These are phyloP conservation scores for Otis tarda DNA, from an alignment of 2,113 vertebrate species.

Conservation along the genomic window DNA sequence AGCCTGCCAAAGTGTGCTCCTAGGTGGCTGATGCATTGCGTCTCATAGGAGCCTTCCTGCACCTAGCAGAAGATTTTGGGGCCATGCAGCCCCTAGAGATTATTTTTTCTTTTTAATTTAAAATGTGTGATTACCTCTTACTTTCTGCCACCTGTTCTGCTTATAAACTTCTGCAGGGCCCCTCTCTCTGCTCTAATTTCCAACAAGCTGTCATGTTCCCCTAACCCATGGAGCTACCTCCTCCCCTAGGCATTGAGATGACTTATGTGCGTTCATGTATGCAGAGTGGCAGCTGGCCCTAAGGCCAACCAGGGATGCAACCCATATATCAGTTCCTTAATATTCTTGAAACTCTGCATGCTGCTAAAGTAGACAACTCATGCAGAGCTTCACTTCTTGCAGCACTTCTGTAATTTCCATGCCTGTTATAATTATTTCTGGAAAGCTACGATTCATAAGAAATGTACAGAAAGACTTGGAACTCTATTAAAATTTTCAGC, in stretches of 20 bases:
- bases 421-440: neutral
- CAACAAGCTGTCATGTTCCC: conserved; percentile 31
- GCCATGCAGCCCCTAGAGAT: neutral
- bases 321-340: neutral
- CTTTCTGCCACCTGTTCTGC: conserved; percentile 37
- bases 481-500: neutral
- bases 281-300: conserved; percentile 29
- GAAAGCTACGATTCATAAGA: neutral
- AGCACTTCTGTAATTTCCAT: neutral
- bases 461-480: neutral
- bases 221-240: neutral
- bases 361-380: neutral
- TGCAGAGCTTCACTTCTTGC: neutral
- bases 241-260: conserved; percentile 3
- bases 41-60: neutral
- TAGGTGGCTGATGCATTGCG: neutral
- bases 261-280: conserved; percentile 11
- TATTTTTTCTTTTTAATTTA: neutral
- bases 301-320: neutral
- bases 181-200: neutral
- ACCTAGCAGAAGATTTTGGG: neutral
- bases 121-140: conserved; percentile 19
- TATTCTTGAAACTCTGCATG: neutral
- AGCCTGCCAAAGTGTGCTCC: neutral
- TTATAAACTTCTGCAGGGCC: neutral